Evolutionary conservation across 2,888 invertebrate genomes (phyloP).

Genomic region (Campoplex nolae): DNA sequence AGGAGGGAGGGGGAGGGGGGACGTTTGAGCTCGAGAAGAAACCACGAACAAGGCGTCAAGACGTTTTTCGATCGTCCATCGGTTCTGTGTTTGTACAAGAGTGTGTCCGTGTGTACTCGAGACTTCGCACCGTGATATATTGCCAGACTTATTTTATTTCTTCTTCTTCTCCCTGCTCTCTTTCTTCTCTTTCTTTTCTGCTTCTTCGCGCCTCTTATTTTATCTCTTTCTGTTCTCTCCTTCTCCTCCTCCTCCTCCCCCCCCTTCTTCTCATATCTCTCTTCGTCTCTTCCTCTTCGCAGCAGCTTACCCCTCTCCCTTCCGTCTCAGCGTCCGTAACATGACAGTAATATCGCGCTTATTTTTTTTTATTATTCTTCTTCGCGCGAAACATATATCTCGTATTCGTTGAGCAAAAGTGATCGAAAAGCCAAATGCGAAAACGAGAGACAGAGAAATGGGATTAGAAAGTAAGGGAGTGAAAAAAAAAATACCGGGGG

Average conservation of each 20-base stretch:
- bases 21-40: constrained; percentile 3
- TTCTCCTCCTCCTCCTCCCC: not conserved
- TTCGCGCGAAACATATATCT: constrained; percentile 14
- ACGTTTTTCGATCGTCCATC: constrained; percentile 27
- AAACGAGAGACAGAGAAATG: constrained; percentile 10
- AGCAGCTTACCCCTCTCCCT: not conserved
- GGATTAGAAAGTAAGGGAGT: not conserved
- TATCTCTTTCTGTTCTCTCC: not conserved
- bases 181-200: not conserved
- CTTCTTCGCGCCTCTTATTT: not conserved
- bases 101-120: constrained; percentile 44
- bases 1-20: not conserved
- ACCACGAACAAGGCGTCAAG: constrained; percentile 39
- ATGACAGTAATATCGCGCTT: constrained; percentile 67
- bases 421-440: constrained; percentile 21
- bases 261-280: not conserved
- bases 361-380: constrained; percentile 17
- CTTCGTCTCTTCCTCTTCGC: not conserved
- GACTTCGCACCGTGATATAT: constrained; percentile 65
- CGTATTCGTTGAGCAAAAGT: constrained; percentile 56
- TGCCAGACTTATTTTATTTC: constrained; percentile 19
- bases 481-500: not conserved
- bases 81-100: constrained; percentile 6
- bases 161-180: constrained; percentile 1
- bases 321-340: constrained; percentile 41